phyloP scores from a whole-genome alignment of 1,140 invertebrate genomes.

The Diplogasteroides magnus region DNA sequence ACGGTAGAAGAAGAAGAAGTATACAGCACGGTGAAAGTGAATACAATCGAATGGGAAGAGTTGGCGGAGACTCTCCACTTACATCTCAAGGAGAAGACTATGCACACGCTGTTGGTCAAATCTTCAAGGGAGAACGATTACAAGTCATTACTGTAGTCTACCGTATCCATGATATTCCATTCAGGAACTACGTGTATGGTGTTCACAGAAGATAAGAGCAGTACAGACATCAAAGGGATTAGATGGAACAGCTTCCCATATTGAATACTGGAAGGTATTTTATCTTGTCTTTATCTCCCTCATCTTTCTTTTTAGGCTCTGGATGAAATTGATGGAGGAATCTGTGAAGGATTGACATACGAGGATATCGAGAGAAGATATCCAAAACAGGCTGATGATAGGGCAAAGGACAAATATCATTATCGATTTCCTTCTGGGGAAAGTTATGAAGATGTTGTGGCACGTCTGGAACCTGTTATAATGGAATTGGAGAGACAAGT shows the following conservation, averaged over 20 bases:
- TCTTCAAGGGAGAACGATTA: conserved; percentile 64
- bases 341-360: conserved; percentile 99
- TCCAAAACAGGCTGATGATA: conserved; percentile 87
- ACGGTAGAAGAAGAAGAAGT: not conserved
- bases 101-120: conserved; percentile 72
- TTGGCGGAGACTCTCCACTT: conserved; percentile 90
- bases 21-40: conserved; percentile 86
- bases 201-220: conserved; percentile 87
- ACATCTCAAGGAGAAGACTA: conserved; percentile 77
- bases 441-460: conserved; percentile 86
- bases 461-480: conserved; percentile 88
- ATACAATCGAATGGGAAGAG: conserved; percentile 83
- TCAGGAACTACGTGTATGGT: conserved; percentile 84
- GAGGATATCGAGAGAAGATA: conserved; percentile 90
- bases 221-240: conserved; percentile 87
- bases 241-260: conserved; percentile 70
- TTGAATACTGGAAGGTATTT: conserved; percentile 81
- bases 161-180: no score
- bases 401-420: conserved; percentile 95
- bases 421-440: conserved; percentile 96
- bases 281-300: no score
- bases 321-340: conserved; percentile 98
- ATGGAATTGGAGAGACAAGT: conserved; percentile 92
- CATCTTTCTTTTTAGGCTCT: conserved; percentile 68
- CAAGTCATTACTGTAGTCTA: no score